Evolutionary conservation across 2,113 vertebrate genomes (phyloP).

Genomic region (Tragelaphus scriptus): DNA sequence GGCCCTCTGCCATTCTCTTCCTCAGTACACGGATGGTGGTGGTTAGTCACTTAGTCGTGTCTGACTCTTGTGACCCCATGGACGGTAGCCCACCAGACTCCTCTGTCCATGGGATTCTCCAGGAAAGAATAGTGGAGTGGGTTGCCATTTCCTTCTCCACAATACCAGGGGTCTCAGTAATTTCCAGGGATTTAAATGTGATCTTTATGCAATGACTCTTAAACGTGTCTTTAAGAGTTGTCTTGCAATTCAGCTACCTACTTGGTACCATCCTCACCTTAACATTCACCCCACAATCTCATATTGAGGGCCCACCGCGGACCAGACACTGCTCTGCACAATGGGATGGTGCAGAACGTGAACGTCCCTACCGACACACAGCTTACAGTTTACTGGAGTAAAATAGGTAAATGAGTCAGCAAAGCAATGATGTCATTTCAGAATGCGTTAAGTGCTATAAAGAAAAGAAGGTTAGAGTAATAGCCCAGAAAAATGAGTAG

Average conservation of each 20-base stretch:
- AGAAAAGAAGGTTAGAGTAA: background rate
- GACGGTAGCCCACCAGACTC: background rate
- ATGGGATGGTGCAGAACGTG: background rate
- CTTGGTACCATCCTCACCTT: background rate
- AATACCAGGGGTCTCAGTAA: background rate
- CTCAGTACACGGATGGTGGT: background rate
- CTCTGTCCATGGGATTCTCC: background rate
- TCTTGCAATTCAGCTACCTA: background rate
- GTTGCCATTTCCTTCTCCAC: background rate
- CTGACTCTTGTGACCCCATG: background rate
- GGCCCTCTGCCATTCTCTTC: background rate
- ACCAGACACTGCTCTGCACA: background rate
- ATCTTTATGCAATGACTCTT: background rate
- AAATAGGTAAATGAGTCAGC: background rate
- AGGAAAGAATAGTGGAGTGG: background rate
- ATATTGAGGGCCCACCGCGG: accelerated
- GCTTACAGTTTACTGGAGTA: background rate
- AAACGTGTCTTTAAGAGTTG: background rate
- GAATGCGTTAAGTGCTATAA: background rate
- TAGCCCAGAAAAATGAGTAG: background rate
- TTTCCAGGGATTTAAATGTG: background rate
- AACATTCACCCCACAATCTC: background rate
- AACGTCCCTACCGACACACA: background rate
- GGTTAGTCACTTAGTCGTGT: background rate
- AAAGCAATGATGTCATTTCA: background rate